Evolutionary conservation across 2,113 vertebrate species (phyloP).

Genomic region (Pluvianellus socialis): DNA sequence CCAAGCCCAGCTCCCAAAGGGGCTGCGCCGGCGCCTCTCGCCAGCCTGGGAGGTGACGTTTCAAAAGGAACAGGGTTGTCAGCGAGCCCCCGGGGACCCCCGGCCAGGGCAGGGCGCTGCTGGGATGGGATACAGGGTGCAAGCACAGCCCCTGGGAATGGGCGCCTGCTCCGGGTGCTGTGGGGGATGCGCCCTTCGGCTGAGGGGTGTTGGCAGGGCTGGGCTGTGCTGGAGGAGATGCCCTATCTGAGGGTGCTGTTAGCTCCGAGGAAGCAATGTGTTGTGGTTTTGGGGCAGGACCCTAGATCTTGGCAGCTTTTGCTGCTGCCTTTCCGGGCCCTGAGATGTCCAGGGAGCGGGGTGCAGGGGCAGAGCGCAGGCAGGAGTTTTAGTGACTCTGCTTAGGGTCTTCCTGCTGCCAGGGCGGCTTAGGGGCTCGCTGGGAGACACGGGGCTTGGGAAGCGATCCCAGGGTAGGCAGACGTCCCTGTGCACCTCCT

Average conservation of each 20-base stretch:
- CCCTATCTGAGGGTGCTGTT: neutral
- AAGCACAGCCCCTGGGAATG: neutral
- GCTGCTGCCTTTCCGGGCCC: neutral
- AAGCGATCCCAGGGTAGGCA: fast-evolving
- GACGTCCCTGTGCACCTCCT: neutral
- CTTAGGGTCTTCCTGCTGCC: neutral
- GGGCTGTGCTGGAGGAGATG: neutral
- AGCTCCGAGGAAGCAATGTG: neutral
- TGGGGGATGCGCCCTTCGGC: neutral
- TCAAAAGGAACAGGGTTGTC: neutral
- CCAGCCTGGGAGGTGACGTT: neutral
- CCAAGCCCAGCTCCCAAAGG: neutral
- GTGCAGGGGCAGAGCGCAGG: neutral
- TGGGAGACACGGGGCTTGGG: neutral
- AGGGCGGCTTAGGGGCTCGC: neutral
- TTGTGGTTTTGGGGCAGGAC: neutral
- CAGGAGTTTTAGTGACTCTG: neutral
- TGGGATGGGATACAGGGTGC: neutral
- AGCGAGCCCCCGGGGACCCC: neutral
- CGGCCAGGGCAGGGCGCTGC: neutral
- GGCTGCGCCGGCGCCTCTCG: neutral
- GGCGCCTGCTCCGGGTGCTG: neutral
- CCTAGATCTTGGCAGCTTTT: neutral
- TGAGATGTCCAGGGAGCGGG: neutral
- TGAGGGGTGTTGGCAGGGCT: neutral